These are phyloP conservation scores for Corythornis vintsioides DNA, from an alignment of 2,113 vertebrate genomes.

Conservation along the genomic window DNA sequence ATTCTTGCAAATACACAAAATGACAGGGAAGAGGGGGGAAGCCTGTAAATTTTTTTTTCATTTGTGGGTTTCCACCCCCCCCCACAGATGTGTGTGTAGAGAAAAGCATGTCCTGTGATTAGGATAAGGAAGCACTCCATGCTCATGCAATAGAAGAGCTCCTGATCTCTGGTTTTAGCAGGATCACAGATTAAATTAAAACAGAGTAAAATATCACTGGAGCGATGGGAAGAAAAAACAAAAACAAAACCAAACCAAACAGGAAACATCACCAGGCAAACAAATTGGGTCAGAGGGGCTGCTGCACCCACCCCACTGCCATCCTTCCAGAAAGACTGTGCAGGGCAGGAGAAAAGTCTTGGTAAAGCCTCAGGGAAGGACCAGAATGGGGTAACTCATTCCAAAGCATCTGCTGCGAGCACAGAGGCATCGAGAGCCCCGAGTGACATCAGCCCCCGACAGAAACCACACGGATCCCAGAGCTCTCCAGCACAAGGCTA, in stretches of 20 bases:
- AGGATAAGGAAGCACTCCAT: not conserved
- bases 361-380: not conserved
- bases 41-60: not conserved
- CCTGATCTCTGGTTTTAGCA: not conserved
- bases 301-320: not conserved
- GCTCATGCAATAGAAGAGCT: not conserved
- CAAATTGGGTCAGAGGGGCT: not conserved
- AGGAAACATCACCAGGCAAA: not conserved
- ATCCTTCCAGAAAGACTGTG: not conserved
- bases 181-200: not conserved
- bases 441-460: not conserved
- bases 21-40: not conserved
- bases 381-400: not conserved
- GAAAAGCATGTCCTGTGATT: not conserved
- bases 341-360: not conserved
- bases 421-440: rapidly evolving
- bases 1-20: not conserved
- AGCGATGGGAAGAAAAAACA: not conserved
- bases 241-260: not conserved
- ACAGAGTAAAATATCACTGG: not conserved
- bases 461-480: not conserved
- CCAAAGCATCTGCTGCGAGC: not conserved
- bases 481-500: not conserved
- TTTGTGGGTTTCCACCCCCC: not conserved
- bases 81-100: not conserved